A percentile compares a stretch with the other conserved stretches of the same genome.
Evolutionary conservation across 2,113 vertebrate genomes (phyloP).

Genomic region (Maccullochella peelii): DNA sequence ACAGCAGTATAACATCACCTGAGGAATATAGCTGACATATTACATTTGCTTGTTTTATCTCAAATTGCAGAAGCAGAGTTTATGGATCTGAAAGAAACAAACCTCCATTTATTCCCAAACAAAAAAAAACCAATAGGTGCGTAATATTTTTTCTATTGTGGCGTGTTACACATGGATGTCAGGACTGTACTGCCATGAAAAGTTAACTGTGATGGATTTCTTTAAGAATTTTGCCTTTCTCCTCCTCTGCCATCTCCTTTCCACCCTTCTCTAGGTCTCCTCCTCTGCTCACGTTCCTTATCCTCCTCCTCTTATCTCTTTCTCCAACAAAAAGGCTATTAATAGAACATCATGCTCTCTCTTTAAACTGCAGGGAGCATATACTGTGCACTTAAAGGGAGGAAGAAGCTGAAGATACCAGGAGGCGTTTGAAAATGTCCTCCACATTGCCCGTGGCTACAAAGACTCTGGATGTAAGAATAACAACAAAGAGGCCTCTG

Average conservation of each 20-base stretch:
- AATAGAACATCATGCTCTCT: constrained; percentile 74
- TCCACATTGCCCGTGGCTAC: constrained; percentile 63
- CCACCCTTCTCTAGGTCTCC: constrained; percentile 49
- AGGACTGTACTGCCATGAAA: constrained; percentile 16
- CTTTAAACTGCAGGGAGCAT: constrained; percentile 73
- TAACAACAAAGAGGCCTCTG: constrained; percentile 75
- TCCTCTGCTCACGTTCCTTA: constrained; percentile 55
- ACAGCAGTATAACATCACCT: neutral
- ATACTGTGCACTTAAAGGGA: constrained; percentile 70
- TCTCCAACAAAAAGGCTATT: constrained; percentile 77
- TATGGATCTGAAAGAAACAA: neutral
- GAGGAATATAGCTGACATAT: neutral
- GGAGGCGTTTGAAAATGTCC: constrained; percentile 74
- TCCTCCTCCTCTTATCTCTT: constrained; percentile 54
- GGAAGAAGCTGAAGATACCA: constrained; percentile 70
- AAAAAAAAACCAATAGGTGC: constrained; percentile 1
- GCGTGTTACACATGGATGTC: constrained; percentile 3
- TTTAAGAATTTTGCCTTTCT: constrained; percentile 24
- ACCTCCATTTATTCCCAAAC: neutral
- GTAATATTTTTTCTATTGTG: neutral
- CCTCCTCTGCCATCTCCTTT: constrained; percentile 34
- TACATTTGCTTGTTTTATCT: neutral
- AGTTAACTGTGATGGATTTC: constrained; percentile 35
- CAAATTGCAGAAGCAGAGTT: neutral
- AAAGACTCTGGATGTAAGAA: constrained; percentile 73